A percentile compares a stretch with the other conserved stretches of the same genome.
These are phyloP conservation scores for Oithona nana DNA, from an alignment of 2,888 invertebrate species.

Conservation along the genomic window DNA sequence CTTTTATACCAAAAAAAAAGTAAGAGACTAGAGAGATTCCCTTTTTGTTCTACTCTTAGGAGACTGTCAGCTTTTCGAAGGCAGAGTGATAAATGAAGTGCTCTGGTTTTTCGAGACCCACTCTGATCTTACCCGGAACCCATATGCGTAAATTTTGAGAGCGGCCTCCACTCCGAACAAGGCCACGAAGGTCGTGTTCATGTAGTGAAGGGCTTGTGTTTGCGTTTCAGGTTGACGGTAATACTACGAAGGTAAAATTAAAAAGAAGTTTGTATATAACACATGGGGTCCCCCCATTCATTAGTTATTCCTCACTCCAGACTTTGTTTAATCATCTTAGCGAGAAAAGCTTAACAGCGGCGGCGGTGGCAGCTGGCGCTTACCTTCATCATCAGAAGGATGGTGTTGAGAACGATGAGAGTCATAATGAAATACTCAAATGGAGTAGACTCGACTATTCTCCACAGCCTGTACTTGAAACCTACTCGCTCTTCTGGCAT, in stretches of 20 bases:
- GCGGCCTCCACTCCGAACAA: constrained; percentile 87
- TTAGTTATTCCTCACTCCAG: too few species aligned
- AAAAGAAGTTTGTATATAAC: not conserved
- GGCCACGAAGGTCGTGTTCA: constrained; percentile 84
- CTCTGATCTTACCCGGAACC: constrained; percentile 37
- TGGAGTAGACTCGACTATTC: constrained; percentile 91
- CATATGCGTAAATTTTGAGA: constrained; percentile 82
- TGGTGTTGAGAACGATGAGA: constrained; percentile 95
- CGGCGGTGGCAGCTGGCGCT: constrained; percentile 25
- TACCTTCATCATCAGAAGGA: constrained; percentile 99
- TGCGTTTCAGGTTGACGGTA: constrained; percentile 75
- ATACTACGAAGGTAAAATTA: constrained; percentile 40
- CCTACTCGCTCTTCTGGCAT: constrained; percentile 97
- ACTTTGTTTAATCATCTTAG: not conserved
- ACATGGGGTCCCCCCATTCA: too few species aligned
- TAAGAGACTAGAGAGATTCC: too few species aligned
- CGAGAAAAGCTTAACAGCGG: not conserved
- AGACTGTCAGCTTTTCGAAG: too few species aligned
- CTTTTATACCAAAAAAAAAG: too few species aligned
- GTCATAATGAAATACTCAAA: constrained; percentile 99
- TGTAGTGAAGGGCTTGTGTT: constrained; percentile 71
- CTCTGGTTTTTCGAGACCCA: too few species aligned
- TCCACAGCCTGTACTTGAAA: constrained; percentile 96
- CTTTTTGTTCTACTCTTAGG: too few species aligned
- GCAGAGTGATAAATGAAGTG: too few species aligned